Evolutionary conservation across 35 echinoderm and acorn worm species (phyloP).

Genomic region (Heliocidaris tuberculata): DNA sequence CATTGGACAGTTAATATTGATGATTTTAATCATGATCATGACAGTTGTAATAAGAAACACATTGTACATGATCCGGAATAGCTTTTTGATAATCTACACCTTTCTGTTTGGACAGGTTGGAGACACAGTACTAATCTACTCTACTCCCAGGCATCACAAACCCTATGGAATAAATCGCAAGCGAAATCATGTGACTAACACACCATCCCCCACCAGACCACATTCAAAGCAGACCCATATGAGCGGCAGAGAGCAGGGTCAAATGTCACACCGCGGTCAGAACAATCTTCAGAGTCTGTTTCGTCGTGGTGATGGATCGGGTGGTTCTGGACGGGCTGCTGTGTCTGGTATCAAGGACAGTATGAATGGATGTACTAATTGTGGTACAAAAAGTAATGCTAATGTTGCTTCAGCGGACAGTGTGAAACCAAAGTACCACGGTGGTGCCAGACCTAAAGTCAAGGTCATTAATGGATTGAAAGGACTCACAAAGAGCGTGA

Average conservation of each 20-base stretch:
- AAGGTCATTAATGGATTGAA: slow-evolving; percentile 38
- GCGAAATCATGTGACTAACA: slow-evolving; percentile 21
- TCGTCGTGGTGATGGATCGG: background rate
- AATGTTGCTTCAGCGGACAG: background rate
- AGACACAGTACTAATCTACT: slow-evolving; percentile 41
- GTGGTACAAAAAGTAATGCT: background rate
- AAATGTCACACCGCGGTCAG: slow-evolving; percentile 11
- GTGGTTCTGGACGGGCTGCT: background rate
- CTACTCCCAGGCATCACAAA: slow-evolving; percentile 14
- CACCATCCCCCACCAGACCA: slow-evolving; percentile 39
- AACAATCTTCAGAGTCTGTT: slow-evolving; percentile 16
- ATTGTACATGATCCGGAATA: too few relatives aligned
- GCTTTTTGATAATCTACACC: too few relatives aligned
- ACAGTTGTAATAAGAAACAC: too few relatives aligned
- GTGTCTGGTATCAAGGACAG: slow-evolving; percentile 31
- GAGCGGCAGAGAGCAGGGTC: background rate
- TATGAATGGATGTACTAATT: slow-evolving; percentile 33
- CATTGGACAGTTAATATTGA: too few relatives aligned
- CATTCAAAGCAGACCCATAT: slow-evolving; percentile 11
- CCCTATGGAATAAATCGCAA: background rate
- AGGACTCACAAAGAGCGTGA: slow-evolving; percentile 26
- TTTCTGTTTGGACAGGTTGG: background rate
- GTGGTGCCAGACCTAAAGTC: slow-evolving; percentile 41
- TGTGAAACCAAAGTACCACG: slow-evolving; percentile 20
- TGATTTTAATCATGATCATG: too few relatives aligned